phyloP scores from a whole-genome alignment of 2,113 vertebrate species.

The Meles meles region DNA sequence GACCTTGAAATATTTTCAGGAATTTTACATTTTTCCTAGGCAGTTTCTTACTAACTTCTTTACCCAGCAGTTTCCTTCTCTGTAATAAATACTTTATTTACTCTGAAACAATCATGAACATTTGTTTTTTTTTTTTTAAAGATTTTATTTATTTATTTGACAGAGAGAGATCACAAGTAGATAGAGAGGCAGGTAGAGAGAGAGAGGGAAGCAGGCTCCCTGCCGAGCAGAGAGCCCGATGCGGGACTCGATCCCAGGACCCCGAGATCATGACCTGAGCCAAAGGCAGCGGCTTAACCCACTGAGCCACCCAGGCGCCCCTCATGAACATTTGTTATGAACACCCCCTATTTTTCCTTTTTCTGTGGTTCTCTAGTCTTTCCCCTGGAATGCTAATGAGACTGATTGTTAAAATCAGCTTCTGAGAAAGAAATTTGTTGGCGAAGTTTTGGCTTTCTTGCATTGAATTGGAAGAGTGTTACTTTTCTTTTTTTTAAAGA shows the following conservation, averaged over 20 bases:
- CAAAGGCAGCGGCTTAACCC: no score
- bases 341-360: not conserved
- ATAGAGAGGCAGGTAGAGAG: no score
- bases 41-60: not conserved
- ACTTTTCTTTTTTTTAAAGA: not conserved
- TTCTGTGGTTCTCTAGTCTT: constrained; percentile 13
- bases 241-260: no score
- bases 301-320: no score
- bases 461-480: not conserved
- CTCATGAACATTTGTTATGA: not conserved
- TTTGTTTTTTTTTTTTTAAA: no score
- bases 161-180: no score
- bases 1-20: not conserved
- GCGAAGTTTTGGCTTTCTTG: not conserved
- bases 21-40: not conserved
- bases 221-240: no score
- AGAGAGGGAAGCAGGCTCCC: no score
- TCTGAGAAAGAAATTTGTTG: not conserved
- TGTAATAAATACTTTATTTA: not conserved
- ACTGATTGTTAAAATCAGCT: constrained; percentile 7
- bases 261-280: no score
- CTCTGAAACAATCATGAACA: not conserved
- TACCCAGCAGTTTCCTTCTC: not conserved
- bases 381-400: not conserved
- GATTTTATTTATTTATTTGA: no score